Evolutionary conservation across 2,888 invertebrate species (phyloP), one percentile per base, ranked within the genome.

Genomic region (Synanthedon andrenaeformis): DNA sequence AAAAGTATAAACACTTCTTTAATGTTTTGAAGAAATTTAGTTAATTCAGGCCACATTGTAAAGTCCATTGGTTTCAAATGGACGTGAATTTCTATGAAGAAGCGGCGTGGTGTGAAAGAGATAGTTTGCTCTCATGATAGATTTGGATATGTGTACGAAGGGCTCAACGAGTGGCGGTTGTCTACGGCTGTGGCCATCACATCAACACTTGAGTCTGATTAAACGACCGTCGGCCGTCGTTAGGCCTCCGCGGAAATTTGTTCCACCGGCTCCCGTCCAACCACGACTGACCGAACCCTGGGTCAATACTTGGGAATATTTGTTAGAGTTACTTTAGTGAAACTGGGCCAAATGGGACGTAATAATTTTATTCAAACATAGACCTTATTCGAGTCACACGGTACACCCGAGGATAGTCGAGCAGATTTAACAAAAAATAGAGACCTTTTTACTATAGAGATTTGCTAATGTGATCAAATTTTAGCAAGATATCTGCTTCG

Each of bases 161-260:
- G 58, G 69, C 67, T 64, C 64, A 66, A 65, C 63, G 64, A 35
- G 35, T 35, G 35, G 35, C 35, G 35, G 35, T 35, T 10, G 35
- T 35, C 35, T 35, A 63, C 59, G 65, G 63, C 58, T 64, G 23
- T 42, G 54, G 54, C 51, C 51, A 54, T 54, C 54, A 41, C 73
- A 77, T 81, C 80, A 75, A 73, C 79, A 73, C 79, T 78, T 67
- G 74, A 71, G 73, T 64, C 78, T 80, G 81, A 82, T 82, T 82
- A 81, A 81, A 82, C 75, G 76, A 65, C 78, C 74, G 74, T 70
- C 70, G 64, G 54, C 52, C 11, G 41, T 54, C 74, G 80, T 80
- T 79, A 75, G 66, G 75, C 48, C 42, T 58, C 65, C 70, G 67
- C 72, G 72, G 70, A 72, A 71, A 73, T 74, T 74, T 72, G 73